A percentile compares a stretch with the other conserved stretches of the same genome.
Evolutionary conservation across 2,113 vertebrate species (phyloP).

Genomic region (Pyrgilauda ruficollis): DNA sequence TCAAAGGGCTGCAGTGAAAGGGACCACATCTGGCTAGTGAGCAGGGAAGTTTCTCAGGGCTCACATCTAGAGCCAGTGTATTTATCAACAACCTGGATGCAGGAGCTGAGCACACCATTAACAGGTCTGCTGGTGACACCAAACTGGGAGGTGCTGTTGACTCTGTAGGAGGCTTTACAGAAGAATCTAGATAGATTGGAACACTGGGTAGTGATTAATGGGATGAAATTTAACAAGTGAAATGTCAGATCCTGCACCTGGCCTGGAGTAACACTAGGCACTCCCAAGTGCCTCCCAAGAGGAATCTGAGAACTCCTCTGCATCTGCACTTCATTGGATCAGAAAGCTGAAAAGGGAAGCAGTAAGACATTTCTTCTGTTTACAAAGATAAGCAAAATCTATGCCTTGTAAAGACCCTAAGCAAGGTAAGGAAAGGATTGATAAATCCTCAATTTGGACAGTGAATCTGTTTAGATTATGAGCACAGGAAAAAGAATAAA

Average conservation of each 20-base stretch:
- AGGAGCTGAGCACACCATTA: not conserved
- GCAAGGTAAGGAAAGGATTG: not conserved
- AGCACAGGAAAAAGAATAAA: not conserved
- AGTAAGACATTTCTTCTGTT: not conserved
- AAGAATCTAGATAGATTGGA: not conserved
- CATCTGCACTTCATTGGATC: not conserved
- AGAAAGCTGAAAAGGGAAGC: not conserved
- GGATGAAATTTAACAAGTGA: not conserved
- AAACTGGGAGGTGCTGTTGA: not conserved
- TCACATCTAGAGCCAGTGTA: not conserved
- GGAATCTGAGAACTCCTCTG: not conserved
- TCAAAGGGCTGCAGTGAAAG: not conserved
- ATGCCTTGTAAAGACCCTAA: not conserved
- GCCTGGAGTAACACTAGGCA: not conserved
- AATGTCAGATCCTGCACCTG: not conserved
- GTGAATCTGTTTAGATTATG: not conserved
- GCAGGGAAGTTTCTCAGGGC: not conserved
- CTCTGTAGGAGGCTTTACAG: not conserved
- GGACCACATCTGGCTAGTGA: not conserved
- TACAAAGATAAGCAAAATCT: not conserved
- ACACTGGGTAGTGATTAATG: not conserved
- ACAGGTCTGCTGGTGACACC: not conserved
- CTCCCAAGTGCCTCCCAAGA: not conserved
- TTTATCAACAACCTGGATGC: not conserved
- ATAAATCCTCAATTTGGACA: not conserved